Base-by-base conservation (phyloP, 2,113 vertebrate genomes). In the Plestiodon gilberti region DNA sequence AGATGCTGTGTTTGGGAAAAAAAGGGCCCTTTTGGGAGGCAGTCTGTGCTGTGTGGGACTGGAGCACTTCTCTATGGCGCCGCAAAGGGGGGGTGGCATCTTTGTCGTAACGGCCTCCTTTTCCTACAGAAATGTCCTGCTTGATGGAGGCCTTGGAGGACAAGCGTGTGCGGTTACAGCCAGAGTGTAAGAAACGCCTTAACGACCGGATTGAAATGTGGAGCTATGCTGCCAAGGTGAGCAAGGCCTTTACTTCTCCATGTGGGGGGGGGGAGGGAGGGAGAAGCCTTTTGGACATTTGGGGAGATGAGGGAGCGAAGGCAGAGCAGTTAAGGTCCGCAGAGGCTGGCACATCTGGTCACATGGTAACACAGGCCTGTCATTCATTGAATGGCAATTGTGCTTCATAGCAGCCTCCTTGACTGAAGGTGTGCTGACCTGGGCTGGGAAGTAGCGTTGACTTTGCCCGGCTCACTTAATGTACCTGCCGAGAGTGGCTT, bases 171-270 rank as follows among this genome's bases (percentile, higher is more conserved):
- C 97, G 99, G 74, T 93, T 99, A 87, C 99, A 99, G 91, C 99
- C 99, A 0, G 98, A 99, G 93, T 99, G 99, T 92, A 99, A 99
- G 95, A 99, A 99, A 92, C 98, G 98, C 84, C 97, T 99, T 78
- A 98, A 99, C 70, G 99, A 99, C 88, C 98, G 99, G 10, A 98
- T 99, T 23, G 99, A 99, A 67, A 99, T 99, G 99, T 99, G 99
- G 99, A 98, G 98, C 93, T 99, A 98, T 0, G 99, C 99, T 0
- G 98, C 98, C 4, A 99, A 98, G 98, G 99, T 99, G 93, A 93
- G 65, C 0, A 71, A 10, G 23, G 8, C n/a, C 2, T 6, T 3
- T 43, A 28, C 20, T 25, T 18, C 28, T 20, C 33, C 22, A 57
- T 22, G 9, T 22, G 6, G 30, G 64, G 1, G 25, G 4, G n/a